Evolutionary conservation across 2,797 vertebrate species (phyloP).

Genomic region (Benthosema pterotum): DNA sequence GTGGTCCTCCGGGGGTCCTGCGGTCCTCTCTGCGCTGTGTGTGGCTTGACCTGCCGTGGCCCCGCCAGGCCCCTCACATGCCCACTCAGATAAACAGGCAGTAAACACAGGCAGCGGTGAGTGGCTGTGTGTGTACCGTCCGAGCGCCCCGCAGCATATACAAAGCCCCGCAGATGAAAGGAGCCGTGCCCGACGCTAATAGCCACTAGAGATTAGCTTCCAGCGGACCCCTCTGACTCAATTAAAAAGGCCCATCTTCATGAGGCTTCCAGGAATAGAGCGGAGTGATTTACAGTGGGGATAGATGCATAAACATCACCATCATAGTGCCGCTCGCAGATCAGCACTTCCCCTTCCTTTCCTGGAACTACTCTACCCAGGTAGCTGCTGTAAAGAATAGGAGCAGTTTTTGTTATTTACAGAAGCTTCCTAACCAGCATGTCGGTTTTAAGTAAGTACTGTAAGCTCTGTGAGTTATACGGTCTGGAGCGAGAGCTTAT

Average conservation of each 20-base stretch:
- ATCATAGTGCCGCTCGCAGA: constrained; percentile 10
- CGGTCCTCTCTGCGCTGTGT: constrained; percentile 75
- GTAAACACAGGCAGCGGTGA: constrained; percentile 71
- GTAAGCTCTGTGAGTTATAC: background rate
- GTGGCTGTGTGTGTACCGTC: constrained; percentile 30
- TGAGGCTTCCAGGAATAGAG: constrained; percentile 49
- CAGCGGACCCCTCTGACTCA: constrained; percentile 44
- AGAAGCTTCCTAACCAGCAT: too few relatives aligned
- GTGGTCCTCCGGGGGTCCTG: constrained; percentile 72
- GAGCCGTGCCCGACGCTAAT: constrained; percentile 65
- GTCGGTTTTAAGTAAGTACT: background rate
- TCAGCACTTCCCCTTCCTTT: background rate
- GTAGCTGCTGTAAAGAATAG: constrained; percentile 6
- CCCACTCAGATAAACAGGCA: constrained; percentile 81
- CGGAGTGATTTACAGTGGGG: constrained; percentile 9
- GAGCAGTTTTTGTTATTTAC: background rate
- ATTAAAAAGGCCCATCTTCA: constrained; percentile 67
- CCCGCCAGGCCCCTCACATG: constrained; percentile 65
- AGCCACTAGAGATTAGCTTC: constrained; percentile 69
- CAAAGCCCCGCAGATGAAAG: constrained; percentile 77
- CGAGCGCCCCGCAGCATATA: constrained; percentile 68
- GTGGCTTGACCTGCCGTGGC: constrained; percentile 77
- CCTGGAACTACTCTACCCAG: background rate
- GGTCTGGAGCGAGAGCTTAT: background rate
- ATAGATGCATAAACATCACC: constrained; percentile 6